phyloP scores from a whole-genome alignment of 2,888 invertebrate genomes.

The Allacma fusca region DNA sequence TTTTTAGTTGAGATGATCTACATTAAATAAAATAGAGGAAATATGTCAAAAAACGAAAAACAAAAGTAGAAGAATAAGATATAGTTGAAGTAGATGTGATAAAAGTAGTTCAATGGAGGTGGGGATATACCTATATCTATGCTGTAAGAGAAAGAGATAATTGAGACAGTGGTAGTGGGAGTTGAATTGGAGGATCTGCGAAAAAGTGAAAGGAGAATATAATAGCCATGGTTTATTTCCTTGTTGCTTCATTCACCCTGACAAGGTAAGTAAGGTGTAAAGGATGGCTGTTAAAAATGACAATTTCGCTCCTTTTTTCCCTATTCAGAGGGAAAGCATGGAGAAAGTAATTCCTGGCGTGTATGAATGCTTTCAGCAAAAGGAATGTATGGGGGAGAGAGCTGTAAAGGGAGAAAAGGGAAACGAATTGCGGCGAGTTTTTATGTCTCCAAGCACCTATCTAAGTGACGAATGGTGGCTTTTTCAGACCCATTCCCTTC shows the following conservation, averaged over 20 bases:
- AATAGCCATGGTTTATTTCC: background rate
- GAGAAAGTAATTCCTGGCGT: background rate
- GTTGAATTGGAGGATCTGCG: too few relatives aligned
- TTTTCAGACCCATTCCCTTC: constrained; percentile 32
- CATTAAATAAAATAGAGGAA: too few relatives aligned
- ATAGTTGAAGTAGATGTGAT: too few relatives aligned
- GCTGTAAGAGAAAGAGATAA: too few relatives aligned
- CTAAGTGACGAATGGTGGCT: constrained; percentile 44
- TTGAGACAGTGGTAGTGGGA: too few relatives aligned
- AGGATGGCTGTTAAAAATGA: constrained; percentile 25
- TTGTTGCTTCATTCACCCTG: background rate
- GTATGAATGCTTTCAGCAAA: too few relatives aligned
- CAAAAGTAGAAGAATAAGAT: too few relatives aligned
- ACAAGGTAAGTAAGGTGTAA: constrained; percentile 20
- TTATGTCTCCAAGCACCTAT: constrained; percentile 41
- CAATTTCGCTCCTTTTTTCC: constrained; percentile 4
- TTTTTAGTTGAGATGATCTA: too few relatives aligned
- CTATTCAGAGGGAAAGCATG: background rate
- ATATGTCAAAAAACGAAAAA: too few relatives aligned
- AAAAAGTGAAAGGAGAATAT: constrained; percentile 10
- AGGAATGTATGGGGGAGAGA: background rate
- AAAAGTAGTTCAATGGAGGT: too few relatives aligned
- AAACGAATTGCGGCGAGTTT: constrained; percentile 39
- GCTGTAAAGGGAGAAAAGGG: background rate
- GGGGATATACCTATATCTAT: too few relatives aligned